Base-by-base conservation (phyloP, 2,113 vertebrate genomes). In the Dendropsophus ebraccatus region DNA sequence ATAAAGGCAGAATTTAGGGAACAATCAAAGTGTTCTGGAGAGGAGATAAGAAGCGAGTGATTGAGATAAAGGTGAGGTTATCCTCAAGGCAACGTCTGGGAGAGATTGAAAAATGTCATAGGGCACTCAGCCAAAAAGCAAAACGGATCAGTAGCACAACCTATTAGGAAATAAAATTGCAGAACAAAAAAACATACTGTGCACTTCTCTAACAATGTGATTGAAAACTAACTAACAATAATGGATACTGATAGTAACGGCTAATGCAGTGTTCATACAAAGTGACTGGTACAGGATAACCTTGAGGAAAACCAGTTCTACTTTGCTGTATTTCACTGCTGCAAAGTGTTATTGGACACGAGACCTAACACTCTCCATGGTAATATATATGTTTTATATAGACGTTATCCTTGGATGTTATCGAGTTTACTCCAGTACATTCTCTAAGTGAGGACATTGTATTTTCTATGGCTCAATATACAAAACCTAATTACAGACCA, bases 41-140 rank as follows among this genome's bases (percentile, higher is more conserved):
- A 45, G 70, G 70, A 73, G 35, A 73, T 47, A n/a, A 45, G 30
- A 7, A 70, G 37, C n/a, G 37, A 73, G 37, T 73, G 69, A 73
- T 73, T 73, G 70, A 70, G 32, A 19, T 30, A n/a, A 73, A 73
- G 70, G 70, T 41, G 21, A 73, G 9, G 37, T 73, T 73, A 73
- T 73, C 32, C 37, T 73, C 37, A 45, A 73, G 70, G 70, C 70
- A 73, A 73, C 70, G 47, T 73, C 37, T 73, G 35, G 37, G 12
- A 73, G n/a, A 45, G 70, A 45, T n/a, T 45, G 37, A 73, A 73
- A 41, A 73, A 73, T n/a, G 70, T 45, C 10, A 73, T 47, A 45
- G 35, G 37, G 70, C 70, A 73, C 37, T 45, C 70, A 47, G 37
- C 70, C 37, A 73, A 73, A 47, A n/a, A 45, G 37, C 0, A 73